These are phyloP conservation scores for Odontocerum albicorne DNA, from an alignment of 2,888 invertebrate species.

Conservation along the genomic window DNA sequence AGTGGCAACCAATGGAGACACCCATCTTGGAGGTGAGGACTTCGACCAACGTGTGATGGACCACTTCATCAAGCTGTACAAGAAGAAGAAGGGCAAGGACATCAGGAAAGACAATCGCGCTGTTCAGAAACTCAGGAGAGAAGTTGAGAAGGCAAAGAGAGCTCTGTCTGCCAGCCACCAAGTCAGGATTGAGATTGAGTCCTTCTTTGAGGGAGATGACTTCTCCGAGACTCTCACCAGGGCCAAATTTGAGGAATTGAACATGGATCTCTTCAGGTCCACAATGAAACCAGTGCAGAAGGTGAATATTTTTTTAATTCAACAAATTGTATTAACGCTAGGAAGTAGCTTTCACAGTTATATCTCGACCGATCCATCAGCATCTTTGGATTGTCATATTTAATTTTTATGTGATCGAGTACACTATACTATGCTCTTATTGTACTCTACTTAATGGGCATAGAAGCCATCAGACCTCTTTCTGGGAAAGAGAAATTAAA, in stretches of 20 bases:
- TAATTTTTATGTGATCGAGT: too few species aligned
- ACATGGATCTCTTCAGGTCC: constrained; percentile 89
- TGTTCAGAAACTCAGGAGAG: constrained; percentile 93
- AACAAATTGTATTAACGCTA: too few species aligned
- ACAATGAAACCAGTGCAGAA: constrained; percentile 95
- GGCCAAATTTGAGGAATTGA: constrained; percentile 98
- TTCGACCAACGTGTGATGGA: constrained; percentile 99
- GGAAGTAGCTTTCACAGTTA: too few species aligned
- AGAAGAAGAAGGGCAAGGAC: constrained; percentile 98
- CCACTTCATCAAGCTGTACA: constrained; percentile 97
- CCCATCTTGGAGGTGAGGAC: constrained; percentile 98
- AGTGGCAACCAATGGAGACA: constrained; percentile 91
- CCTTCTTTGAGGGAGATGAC: constrained; percentile 97
- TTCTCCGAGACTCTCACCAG: constrained; percentile 97
- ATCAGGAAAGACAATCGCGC: constrained; percentile 93
- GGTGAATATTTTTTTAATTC: constrained; percentile 42
- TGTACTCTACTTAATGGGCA: too few species aligned
- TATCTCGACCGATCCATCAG: too few species aligned
- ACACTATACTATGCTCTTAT: too few species aligned
- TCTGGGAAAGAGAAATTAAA: too few species aligned
- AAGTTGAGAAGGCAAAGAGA: constrained; percentile 97
- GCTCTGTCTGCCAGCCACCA: constrained; percentile 94
- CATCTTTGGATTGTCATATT: too few species aligned
- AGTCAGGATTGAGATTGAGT: constrained; percentile 97
- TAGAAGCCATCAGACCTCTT: too few species aligned